Percentiles rank a stretch among this genome's conserved stretches.
Evolutionary conservation across 2,113 vertebrate species (phyloP).

Genomic region (Tyto alba): DNA sequence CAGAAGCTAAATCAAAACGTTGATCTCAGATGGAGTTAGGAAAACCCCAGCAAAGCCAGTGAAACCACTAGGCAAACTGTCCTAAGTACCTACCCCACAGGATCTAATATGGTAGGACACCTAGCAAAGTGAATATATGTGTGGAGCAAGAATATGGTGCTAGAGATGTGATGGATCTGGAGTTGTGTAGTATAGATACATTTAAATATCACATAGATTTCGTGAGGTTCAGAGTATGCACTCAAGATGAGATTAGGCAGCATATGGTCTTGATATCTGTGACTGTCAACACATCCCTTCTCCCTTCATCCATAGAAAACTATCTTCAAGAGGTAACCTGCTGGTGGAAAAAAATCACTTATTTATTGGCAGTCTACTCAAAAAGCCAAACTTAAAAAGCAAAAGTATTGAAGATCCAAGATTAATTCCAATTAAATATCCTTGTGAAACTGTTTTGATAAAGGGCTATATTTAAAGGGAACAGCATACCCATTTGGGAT

Average conservation of each 20-base stretch:
- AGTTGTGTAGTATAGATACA: neutral
- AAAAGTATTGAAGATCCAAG: neutral
- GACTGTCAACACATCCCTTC: conserved; percentile 63
- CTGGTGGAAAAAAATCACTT: conserved; percentile 18
- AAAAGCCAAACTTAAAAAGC: conserved; percentile 25
- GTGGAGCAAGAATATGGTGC: neutral
- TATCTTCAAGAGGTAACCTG: conserved; percentile 36
- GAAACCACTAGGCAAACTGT: neutral
- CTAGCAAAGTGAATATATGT: neutral
- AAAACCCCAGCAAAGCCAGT: neutral
- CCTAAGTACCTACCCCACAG: neutral
- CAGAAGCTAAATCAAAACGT: neutral
- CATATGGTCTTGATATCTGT: conserved; percentile 57
- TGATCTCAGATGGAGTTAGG: neutral
- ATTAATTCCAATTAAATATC: neutral
- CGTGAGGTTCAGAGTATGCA: conserved; percentile 24
- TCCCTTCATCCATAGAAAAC: conserved; percentile 38
- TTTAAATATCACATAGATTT: conserved; percentile 23
- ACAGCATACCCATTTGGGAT: neutral
- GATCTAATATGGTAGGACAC: neutral
- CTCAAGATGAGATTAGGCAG: conserved; percentile 50
- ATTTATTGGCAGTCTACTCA: conserved; percentile 42
- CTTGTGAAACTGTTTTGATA: neutral
- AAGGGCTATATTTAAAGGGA: neutral
- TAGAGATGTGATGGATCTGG: neutral